A percentile compares a stretch with the other conserved stretches of the same genome.
Conservation (phyloP, 2,888 invertebrate species). For the Protodeltote pygarga region DNA sequence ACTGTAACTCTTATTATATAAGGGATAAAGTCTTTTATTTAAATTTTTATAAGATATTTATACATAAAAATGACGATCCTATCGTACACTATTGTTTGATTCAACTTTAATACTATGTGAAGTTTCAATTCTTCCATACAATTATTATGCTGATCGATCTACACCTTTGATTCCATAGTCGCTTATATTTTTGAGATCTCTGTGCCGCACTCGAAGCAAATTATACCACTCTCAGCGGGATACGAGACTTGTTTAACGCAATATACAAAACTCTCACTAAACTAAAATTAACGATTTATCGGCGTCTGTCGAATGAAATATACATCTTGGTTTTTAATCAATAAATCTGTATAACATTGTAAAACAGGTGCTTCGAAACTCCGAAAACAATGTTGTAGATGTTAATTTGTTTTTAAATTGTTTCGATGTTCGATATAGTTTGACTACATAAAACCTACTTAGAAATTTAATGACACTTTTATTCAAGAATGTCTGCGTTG, state of each 20-base stretch:
- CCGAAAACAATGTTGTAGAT: neutral
- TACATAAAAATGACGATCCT: no score
- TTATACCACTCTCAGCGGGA: constrained; percentile 75
- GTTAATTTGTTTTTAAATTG: constrained; percentile 2
- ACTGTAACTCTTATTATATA: neutral
- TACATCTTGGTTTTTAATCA: constrained; percentile 26
- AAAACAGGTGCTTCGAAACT: constrained; percentile 6
- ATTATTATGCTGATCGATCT: no score
- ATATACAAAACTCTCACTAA: constrained; percentile 71
- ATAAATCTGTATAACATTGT: constrained; percentile 15
- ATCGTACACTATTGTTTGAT: no score
- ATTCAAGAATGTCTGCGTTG: constrained; percentile 13
- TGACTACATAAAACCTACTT: neutral
- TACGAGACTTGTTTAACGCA: constrained; percentile 63
- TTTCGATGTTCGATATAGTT: constrained; percentile 1
- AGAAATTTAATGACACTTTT: constrained; percentile 17
- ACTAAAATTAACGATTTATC: constrained; percentile 63
- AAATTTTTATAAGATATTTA: no score
- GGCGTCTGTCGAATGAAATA: constrained; percentile 48
- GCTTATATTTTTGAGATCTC: no score
- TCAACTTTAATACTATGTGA: no score
- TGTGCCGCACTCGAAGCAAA: constrained; percentile 61
- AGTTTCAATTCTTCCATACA: no score
- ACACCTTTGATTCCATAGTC: no score
- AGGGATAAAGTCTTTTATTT: no score